Conservation (phyloP, 2,797 vertebrate genomes). For the Xerus rutilus region DNA sequence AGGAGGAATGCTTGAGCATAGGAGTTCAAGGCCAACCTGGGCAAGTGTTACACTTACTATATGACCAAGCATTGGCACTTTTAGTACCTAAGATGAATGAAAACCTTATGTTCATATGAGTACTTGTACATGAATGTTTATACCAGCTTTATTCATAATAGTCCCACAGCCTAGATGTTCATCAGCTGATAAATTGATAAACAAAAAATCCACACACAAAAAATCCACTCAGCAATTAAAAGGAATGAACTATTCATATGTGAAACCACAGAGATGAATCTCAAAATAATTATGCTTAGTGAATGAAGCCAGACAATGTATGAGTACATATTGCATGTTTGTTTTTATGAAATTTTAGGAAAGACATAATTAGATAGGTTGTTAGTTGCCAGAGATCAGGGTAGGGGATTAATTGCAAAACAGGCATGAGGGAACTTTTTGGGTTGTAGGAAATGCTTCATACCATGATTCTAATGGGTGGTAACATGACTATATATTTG, state of each 20-base stretch:
- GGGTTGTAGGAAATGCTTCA: not conserved
- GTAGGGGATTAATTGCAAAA: not conserved
- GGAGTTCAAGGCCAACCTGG: not conserved
- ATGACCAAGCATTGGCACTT: not conserved
- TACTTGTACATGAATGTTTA: constrained; percentile 2
- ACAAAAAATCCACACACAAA: not conserved
- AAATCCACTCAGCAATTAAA: not conserved
- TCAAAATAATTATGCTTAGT: constrained; percentile 58
- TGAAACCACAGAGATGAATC: not conserved
- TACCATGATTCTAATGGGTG: not conserved
- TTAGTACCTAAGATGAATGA: not conserved
- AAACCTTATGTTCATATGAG: not conserved
- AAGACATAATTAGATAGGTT: not conserved
- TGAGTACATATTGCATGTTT: not conserved
- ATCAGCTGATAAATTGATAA: not conserved
- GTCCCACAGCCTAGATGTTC: not conserved
- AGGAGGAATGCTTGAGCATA: not conserved
- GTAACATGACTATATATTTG: not conserved
- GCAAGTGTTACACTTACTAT: not conserved
- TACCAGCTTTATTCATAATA: constrained; percentile 7
- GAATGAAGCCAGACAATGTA: constrained; percentile 58
- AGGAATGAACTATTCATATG: not conserved
- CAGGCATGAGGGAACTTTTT: not conserved
- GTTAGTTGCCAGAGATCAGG: not conserved
- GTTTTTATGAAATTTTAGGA: constrained; percentile 55